Conservation (phyloP, 2,113 vertebrate genomes). For the Bos javanicus region DNA sequence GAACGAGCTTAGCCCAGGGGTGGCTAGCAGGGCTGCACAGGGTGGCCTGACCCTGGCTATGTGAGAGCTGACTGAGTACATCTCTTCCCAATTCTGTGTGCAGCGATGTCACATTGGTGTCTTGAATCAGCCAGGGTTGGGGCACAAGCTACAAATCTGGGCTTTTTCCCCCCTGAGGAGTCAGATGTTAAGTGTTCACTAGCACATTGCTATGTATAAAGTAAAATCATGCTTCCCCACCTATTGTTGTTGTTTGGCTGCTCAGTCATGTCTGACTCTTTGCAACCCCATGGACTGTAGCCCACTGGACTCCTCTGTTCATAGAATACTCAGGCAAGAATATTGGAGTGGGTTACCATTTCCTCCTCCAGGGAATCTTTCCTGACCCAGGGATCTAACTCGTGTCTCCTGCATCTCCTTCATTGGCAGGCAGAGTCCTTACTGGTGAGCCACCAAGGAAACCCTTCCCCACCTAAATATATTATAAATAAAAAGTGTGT, state of each 20-base stretch:
- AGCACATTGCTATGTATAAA: not conserved
- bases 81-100: rapidly evolving
- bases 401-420: rapidly evolving
- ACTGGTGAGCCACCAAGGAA: not conserved
- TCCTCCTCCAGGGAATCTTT: not conserved
- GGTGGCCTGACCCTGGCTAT: no score
- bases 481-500: not conserved
- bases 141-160: not conserved
- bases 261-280: not conserved
- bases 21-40: no score
- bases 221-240: not conserved
- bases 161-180: not conserved
- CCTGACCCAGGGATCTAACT: not conserved
- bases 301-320: not conserved
- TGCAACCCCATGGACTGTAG: not conserved
- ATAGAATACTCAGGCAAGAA: not conserved
- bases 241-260: not conserved
- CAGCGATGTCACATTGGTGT: rapidly evolving
- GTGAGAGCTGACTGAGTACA: rapidly evolving
- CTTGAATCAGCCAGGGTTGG: not conserved
- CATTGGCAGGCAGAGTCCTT: not conserved
- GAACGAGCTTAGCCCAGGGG: not conserved
- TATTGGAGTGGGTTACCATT: not conserved
- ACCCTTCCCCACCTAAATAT: not conserved
- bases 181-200: not conserved